Percentiles rank a stretch among this genome's conserved stretches.
Evolutionary conservation across 2,113 vertebrate genomes (phyloP).

Genomic region (Triplophysa siluroides): DNA sequence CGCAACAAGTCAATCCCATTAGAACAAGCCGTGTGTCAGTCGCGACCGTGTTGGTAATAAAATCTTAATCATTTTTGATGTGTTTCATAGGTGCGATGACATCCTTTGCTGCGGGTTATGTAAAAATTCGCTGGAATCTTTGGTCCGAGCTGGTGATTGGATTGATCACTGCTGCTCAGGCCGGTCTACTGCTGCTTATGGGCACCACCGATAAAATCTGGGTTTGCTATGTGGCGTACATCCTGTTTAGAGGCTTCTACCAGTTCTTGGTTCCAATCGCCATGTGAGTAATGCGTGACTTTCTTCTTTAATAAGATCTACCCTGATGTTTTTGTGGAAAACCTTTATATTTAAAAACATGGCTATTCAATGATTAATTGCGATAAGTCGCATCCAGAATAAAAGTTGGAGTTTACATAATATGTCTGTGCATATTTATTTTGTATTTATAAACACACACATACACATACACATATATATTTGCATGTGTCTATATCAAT

Average conservation of each 20-base stretch:
- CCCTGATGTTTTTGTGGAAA: neutral
- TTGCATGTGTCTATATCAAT: no score
- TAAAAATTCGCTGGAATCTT: conserved; percentile 85
- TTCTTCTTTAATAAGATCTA: neutral
- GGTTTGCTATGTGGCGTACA: conserved; percentile 83
- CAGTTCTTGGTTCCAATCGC: conserved; percentile 96
- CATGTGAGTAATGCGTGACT: conserved; percentile 77
- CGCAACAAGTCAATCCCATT: no score
- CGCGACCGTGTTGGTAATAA: no score
- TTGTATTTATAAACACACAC: no score
- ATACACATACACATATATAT: no score
- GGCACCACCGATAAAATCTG: conserved; percentile 77
- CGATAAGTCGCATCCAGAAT: no score
- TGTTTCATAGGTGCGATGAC: conserved; percentile 76
- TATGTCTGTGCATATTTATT: no score
- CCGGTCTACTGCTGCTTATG: conserved; percentile 85
- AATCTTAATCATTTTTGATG: neutral
- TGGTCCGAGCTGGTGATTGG: conserved; percentile 91
- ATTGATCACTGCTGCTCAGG: conserved; percentile 79
- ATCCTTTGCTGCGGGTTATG: conserved; percentile 80
- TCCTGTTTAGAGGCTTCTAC: conserved; percentile 87
- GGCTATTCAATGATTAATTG: neutral
- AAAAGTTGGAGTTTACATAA: no score
- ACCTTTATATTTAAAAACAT: neutral
- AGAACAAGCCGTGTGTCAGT: no score